A percentile compares a stretch with the other conserved stretches of the same genome.
Evolutionary conservation across 2,797 vertebrate genomes (phyloP).

Genomic region (Pelodytes ibericus): DNA sequence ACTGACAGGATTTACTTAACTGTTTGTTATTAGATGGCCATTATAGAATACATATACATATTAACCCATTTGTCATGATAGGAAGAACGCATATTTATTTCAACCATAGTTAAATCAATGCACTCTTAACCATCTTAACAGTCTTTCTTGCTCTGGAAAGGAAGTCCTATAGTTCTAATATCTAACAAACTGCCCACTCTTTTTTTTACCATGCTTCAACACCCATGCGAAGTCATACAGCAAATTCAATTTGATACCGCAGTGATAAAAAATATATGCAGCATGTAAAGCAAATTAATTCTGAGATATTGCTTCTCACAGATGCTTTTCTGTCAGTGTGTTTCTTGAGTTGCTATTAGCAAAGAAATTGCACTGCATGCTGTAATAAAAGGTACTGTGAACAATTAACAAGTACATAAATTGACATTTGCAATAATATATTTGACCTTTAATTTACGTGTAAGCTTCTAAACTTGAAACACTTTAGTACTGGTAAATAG

Average conservation of each 20-base stretch:
- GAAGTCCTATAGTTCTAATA: constrained; percentile 33
- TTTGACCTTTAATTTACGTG: too few species aligned
- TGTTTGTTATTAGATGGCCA: too few species aligned
- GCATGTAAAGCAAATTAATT: constrained; percentile 48
- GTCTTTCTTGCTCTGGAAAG: too few species aligned
- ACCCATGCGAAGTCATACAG: constrained; percentile 43
- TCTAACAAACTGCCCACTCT: constrained; percentile 45
- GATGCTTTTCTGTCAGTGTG: constrained; percentile 22
- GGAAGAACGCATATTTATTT: too few species aligned
- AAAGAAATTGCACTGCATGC: constrained; percentile 14
- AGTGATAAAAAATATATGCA: constrained; percentile 49
- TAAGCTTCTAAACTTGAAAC: too few species aligned
- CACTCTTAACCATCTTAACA: too few species aligned
- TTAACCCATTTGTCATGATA: too few species aligned
- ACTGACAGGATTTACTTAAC: too few species aligned
- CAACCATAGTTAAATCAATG: too few species aligned
- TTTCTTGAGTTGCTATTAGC: constrained; percentile 16
- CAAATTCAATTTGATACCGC: constrained; percentile 48
- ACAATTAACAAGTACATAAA: neutral
- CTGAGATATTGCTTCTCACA: constrained; percentile 27
- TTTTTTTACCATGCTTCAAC: constrained; percentile 47
- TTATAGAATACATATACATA: too few species aligned
- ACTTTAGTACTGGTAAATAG: too few species aligned
- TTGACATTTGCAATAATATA: too few species aligned
- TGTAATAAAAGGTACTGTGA: constrained; percentile 10